Conservation (phyloP, 2,888 invertebrate species). For the Heteromyza rotundicornis region DNA sequence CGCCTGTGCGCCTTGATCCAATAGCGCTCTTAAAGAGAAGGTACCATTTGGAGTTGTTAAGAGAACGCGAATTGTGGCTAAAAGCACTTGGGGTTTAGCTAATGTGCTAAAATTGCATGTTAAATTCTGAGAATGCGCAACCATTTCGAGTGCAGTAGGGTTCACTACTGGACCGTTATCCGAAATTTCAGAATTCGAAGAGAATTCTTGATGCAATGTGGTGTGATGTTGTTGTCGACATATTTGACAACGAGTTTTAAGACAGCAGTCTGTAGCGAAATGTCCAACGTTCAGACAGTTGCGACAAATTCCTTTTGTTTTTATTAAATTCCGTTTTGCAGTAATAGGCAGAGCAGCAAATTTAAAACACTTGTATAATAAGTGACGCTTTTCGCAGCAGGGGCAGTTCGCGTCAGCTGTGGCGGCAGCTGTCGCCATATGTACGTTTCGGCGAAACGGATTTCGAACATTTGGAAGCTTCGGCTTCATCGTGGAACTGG, state of each 20-base stretch:
- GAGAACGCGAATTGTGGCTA: no score
- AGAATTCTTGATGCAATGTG: neutral
- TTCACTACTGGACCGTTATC: no score
- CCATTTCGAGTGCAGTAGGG: no score
- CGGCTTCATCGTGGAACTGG: no score
- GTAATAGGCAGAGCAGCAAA: neutral
- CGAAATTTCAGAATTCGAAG: neutral
- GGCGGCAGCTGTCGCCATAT: neutral
- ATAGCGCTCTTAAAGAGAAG: no score
- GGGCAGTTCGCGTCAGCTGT: conserved; percentile 1
- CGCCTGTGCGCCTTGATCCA: no score
- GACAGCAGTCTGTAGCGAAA: neutral
- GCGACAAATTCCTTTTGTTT: neutral
- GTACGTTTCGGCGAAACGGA: neutral
- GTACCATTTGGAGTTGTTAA: no score
- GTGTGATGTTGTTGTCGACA: conserved; percentile 3
- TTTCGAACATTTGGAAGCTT: no score
- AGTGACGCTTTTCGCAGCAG: conserved; percentile 1
- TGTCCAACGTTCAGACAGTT: neutral
- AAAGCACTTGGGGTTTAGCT: no score
- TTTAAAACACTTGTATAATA: neutral
- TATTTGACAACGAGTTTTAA: neutral
- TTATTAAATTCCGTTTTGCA: neutral
- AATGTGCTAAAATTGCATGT: no score
- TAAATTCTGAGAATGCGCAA: no score